These are phyloP conservation scores for Parotocinclus haroldoi DNA, from an alignment of 2,797 vertebrate genomes.

Conservation along the genomic window DNA sequence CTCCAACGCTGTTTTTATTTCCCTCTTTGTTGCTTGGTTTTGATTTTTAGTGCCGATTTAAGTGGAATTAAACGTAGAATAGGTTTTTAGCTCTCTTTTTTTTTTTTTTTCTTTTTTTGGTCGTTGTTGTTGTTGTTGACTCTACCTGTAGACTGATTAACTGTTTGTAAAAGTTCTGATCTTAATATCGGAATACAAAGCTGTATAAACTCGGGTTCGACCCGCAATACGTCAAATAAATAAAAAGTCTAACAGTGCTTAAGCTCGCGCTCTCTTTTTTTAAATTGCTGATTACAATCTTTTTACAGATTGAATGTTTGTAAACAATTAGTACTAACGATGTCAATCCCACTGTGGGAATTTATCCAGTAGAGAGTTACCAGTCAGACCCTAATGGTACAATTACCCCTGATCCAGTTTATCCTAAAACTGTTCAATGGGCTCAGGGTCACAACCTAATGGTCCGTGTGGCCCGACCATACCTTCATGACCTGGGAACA, in stretches of 20 bases:
- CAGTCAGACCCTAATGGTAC: too few relatives aligned
- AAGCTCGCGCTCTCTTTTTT: background rate
- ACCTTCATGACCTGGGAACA: too few relatives aligned
- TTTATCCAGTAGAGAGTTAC: too few relatives aligned
- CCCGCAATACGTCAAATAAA: conserved; percentile 67
- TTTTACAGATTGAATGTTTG: conserved; percentile 41
- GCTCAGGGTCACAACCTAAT: too few relatives aligned
- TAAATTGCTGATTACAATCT: too few relatives aligned
- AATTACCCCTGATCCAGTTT: too few relatives aligned
- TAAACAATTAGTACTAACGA: too few relatives aligned
- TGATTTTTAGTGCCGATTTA: conserved; percentile 74
- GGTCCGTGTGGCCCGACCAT: too few relatives aligned
- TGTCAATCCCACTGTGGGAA: too few relatives aligned
- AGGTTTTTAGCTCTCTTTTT: conserved; percentile 68
- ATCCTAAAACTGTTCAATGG: too few relatives aligned
- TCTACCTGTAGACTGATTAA: conserved; percentile 80
- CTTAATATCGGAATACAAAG: conserved; percentile 74
- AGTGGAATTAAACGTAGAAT: conserved; percentile 73
- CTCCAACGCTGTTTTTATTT: conserved; percentile 72
- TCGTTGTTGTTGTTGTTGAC: conserved; percentile 63
- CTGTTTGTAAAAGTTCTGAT: conserved; percentile 79
- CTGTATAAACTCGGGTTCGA: conserved; percentile 82
- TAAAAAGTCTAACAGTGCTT: background rate
- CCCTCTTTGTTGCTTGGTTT: conserved; percentile 75
- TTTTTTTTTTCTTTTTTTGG: background rate